Evolutionary conservation across 2,888 invertebrate genomes (phyloP).

Genomic region (Heliconius cydno): DNA sequence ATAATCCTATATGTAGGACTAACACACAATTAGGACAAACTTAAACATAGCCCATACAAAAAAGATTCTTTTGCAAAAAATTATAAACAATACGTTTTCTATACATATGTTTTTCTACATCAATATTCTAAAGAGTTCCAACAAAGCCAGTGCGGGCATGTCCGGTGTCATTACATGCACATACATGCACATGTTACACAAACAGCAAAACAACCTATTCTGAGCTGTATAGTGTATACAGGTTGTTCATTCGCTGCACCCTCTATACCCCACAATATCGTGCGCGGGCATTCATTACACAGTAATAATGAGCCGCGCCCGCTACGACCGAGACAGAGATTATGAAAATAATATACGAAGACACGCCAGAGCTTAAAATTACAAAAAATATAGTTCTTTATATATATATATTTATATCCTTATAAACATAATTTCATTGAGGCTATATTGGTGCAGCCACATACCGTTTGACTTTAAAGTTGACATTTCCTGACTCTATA

Average conservation of each 20-base stretch:
- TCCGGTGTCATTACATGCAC: slow-evolving; percentile 27
- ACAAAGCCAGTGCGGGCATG: slow-evolving; percentile 29
- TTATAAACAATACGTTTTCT: slow-evolving; percentile 11
- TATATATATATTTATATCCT: not conserved
- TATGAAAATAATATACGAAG: slow-evolving; percentile 32
- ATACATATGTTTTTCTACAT: slow-evolving; percentile 1
- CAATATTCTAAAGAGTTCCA: slow-evolving; percentile 25
- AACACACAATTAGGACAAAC: slow-evolving; percentile 3
- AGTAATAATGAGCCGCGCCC: slow-evolving; percentile 66
- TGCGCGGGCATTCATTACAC: slow-evolving; percentile 72
- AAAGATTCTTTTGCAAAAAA: slow-evolving; percentile 9
- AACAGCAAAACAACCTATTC: slow-evolving; percentile 32
- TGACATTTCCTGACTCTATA: too few relatives aligned
- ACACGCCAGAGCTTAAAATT: slow-evolving; percentile 25
- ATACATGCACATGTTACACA: slow-evolving; percentile 17
- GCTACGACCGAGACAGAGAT: slow-evolving; percentile 52
- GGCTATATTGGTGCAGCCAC: too few relatives aligned
- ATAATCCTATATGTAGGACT: not conserved
- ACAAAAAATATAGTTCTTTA: not conserved
- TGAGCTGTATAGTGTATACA: slow-evolving; percentile 45
- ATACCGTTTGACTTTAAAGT: too few relatives aligned
- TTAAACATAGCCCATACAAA: slow-evolving; percentile 4
- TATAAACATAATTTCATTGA: too few relatives aligned
- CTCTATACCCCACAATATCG: slow-evolving; percentile 52
- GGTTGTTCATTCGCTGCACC: slow-evolving; percentile 46